A percentile compares a stretch with the other conserved stretches of the same genome.
These are phyloP conservation scores for Turritopsis dohrnii DNA, from an alignment of 30 jellyfish, hydroid and myxozoan genomes.

Conservation along the genomic window DNA sequence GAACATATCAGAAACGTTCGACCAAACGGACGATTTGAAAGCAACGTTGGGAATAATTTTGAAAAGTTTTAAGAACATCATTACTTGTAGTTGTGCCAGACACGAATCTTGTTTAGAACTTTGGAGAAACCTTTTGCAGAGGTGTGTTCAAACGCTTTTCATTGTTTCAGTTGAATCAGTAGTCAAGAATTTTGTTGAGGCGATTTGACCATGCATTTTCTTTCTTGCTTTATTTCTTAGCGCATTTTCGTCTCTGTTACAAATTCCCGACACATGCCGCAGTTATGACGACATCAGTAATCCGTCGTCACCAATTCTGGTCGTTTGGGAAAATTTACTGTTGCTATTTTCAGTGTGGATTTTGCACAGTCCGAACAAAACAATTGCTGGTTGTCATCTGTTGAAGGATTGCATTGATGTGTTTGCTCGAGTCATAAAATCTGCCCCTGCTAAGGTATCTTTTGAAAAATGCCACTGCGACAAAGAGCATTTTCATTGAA, in stretches of 20 bases:
- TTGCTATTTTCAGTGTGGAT: constrained; percentile 19
- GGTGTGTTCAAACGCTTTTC: constrained; percentile 30
- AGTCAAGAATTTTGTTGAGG: no score
- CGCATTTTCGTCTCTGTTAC: constrained; percentile 13
- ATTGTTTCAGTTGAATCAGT: no score
- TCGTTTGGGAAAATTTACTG: constrained; percentile 30
- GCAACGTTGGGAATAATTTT: constrained; percentile 40
- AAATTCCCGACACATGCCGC: background rate
- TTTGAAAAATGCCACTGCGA: background rate
- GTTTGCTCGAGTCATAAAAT: constrained; percentile 39
- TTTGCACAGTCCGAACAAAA: constrained; percentile 17
- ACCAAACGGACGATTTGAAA: constrained; percentile 27
- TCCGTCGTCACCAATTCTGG: constrained; percentile 11
- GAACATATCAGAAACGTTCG: constrained; percentile 17
- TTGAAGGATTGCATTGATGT: constrained; percentile 34
- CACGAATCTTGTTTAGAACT: constrained; percentile 30
- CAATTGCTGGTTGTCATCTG: background rate
- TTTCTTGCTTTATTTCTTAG: background rate
- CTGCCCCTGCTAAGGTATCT: constrained; percentile 28
- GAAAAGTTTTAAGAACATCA: constrained; percentile 48
- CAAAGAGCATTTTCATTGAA: no score
- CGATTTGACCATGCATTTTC: background rate
- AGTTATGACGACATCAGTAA: background rate
- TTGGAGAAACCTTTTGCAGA: constrained; percentile 53
- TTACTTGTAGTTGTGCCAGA: constrained; percentile 29